Evolutionary conservation across 1,140 invertebrate genomes (phyloP), one percentile per base, ranked within the genome.

Genomic region (Bombus soroeensis): DNA sequence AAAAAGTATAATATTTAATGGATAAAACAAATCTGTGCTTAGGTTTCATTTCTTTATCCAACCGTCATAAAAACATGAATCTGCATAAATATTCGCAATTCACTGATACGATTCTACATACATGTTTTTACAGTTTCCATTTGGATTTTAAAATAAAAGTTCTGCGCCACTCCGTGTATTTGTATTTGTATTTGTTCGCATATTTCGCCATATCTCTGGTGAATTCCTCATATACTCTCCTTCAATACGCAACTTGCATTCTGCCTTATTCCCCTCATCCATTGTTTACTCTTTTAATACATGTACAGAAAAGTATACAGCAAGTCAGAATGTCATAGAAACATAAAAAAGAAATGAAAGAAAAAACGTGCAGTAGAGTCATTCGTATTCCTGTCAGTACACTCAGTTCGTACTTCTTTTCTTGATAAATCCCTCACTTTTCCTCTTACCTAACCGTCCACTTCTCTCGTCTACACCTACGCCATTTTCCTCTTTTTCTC

Each of bases 321-420:
- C 1, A 10, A 41, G 37, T 10, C 2, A 4, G n/a, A 57, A 70
- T 37, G 15, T 70, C 68, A 43, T 13, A 57, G 43, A 32, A 25
- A 62, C 28, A 22, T n/a, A 39, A 37, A 68, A 22, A 10, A n/a
- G n/a, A 57, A 75, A 41, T 8, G 22, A 68, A 66, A 28, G 13
- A 28, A n/a, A 8, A 0, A 37, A 4, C 6, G 0, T 53, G 18
- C 47, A 78, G 6, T 22, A 25, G 28, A 77, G 75, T 43, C 59
- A 70, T 78, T 68, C 62, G 39, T 83, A 83, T 70, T 47, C 3
- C 28, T 66, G 62, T n/a, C 47, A n/a, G 25, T 77, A 3, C 43
- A 39, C 2, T 41, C 3, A 32, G 1, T 25, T 82, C 47, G 10
- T 43, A 39, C 72, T 41, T 43, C 73, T 53, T 39, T 25, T 22